phyloP scores from a whole-genome alignment of 2,113 vertebrate species.

The Morone chrysops region DNA sequence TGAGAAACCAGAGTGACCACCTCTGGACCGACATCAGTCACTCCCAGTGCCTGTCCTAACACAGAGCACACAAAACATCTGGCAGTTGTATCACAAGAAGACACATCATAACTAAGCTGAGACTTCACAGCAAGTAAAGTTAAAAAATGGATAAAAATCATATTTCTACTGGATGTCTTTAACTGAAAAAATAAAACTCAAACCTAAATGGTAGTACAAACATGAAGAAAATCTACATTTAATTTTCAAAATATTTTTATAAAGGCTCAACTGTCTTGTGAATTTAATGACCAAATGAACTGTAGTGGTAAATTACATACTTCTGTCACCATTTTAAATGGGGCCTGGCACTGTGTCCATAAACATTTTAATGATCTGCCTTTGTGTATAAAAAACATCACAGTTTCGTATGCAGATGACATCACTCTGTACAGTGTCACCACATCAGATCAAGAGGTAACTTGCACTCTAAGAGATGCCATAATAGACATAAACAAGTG shows the following conservation, averaged over 20 bases:
- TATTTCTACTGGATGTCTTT: background rate
- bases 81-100: background rate
- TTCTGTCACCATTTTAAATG: background rate
- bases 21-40: slow-evolving; percentile 80
- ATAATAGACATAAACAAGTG: too few species aligned
- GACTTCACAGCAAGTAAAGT: background rate
- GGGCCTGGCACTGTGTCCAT: background rate
- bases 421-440: too few species aligned
- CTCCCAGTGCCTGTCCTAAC: slow-evolving; percentile 56
- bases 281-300: background rate
- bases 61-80: background rate
- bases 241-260: background rate
- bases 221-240: background rate
- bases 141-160: background rate
- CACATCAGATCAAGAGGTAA: too few species aligned
- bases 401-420: too few species aligned
- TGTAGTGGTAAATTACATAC: background rate
- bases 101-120: background rate
- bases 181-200: background rate
- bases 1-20: slow-evolving; percentile 92
- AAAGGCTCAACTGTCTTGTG: background rate
- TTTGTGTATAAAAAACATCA: too few species aligned
- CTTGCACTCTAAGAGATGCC: too few species aligned
- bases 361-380: too few species aligned
- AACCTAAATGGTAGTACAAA: background rate